Evolutionary conservation across 1,140 invertebrate species (phyloP), one percentile per base, ranked within the genome.

Genomic region (Drosophila burlai): DNA sequence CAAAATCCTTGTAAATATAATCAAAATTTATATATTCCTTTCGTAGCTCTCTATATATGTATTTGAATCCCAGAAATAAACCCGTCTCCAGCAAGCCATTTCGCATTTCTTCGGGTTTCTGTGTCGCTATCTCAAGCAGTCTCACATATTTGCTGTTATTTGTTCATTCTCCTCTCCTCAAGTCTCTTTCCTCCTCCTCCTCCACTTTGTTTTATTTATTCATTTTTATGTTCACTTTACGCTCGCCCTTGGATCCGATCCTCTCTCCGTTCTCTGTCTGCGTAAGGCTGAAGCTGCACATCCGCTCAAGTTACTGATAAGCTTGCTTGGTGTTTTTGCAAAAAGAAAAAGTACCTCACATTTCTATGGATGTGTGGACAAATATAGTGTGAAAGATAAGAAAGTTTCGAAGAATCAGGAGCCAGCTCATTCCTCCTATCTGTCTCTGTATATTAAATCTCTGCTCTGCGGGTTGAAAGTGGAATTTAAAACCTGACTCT

Each of bases 111-210:
- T 49, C 15, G 36, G 54, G 40, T 57, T 57, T 40, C 36, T 57
- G 34, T 46, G 42, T 57, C 52, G 67, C 76, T 74, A 80, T 64
- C 54, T 57, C 76, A 76, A 81, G 78, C 82, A 89, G 85, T 89
- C 85, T 89, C 85, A 90, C 85, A 91, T 81, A 85, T 89, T 89
- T 85, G 78, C 85, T 73, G 78, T 90, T 90, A 87, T 40, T 76
- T 72, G 76, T 65, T 76, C 31, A 52, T 64, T 76, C 58, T 64
- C 49, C 71, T 62, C 59, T 52, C 34, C 52, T 57, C 36, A 57
- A 57, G 54, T 57, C 54, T 57, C 54, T 6, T 31, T 31, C 49
- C 26, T 50, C 49, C 49, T 40, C 9, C 36, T 57, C 21, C 52
- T 55, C 50, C 50, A 36, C 21, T 55, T 38, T 13, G 15, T 46